A percentile compares a stretch with the other conserved stretches of the same genome.
phyloP scores from a whole-genome alignment of 2,797 vertebrate species.

The Myripristis jacobus region DNA sequence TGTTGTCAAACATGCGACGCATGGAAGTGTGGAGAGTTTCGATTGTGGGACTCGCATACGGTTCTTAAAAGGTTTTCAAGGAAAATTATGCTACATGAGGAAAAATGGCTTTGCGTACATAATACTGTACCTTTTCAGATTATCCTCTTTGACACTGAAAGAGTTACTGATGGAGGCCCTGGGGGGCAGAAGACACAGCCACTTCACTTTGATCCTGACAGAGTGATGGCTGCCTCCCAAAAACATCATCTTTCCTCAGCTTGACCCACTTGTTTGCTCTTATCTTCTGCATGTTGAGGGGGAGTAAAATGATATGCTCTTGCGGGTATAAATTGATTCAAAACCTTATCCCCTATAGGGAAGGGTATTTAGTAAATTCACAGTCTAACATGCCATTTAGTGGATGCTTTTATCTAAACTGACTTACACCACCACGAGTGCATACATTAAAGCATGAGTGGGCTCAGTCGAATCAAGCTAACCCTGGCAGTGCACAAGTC shows the following conservation, averaged over 20 bases:
- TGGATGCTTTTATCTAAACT: constrained; percentile 54
- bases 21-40: constrained; percentile 26
- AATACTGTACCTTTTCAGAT: constrained; percentile 54
- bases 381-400: constrained; percentile 52
- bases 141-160: constrained; percentile 64
- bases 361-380: constrained; percentile 49
- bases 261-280: constrained; percentile 79
- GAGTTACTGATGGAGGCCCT: constrained; percentile 70
- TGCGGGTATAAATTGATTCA: constrained; percentile 55
- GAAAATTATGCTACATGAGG: constrained; percentile 45
- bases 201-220: constrained; percentile 71
- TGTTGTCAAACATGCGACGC: constrained; percentile 7
- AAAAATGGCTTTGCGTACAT: constrained; percentile 32
- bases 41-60: constrained; percentile 39
- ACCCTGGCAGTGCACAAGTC: constrained; percentile 17
- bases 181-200: constrained; percentile 57
- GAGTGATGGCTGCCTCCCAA: constrained; percentile 72
- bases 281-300: constrained; percentile 68
- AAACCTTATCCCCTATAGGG: constrained; percentile 39
- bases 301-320: constrained; percentile 66
- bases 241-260: constrained; percentile 69
- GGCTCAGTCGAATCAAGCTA: neutral
- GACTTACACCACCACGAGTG: constrained; percentile 26
- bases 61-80: constrained; percentile 37
- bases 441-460: constrained; percentile 45